These are phyloP conservation scores for Neoniphon sammara DNA, from an alignment of 2,797 vertebrate genomes.

Conservation along the genomic window DNA sequence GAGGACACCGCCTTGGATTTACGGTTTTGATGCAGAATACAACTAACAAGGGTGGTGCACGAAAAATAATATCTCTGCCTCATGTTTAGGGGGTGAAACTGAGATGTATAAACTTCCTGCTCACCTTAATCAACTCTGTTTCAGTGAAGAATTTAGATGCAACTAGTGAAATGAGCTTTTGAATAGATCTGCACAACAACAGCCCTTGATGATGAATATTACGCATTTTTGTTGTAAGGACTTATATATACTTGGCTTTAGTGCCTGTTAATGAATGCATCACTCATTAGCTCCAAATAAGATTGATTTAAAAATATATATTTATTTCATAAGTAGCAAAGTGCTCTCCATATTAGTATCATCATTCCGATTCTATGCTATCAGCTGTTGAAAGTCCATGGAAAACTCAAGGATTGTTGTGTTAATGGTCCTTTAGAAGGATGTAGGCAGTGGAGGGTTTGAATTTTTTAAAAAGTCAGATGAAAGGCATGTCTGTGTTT, in stretches of 20 bases:
- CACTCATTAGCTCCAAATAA: not conserved
- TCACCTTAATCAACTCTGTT: conserved; percentile 4
- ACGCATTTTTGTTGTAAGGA: not conserved
- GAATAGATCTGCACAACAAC: not conserved
- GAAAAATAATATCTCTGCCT: conserved; percentile 49
- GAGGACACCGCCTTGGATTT: conserved; percentile 54
- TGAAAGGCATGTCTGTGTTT: conserved; percentile 27
- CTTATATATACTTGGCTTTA: not conserved
- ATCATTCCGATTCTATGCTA: not conserved
- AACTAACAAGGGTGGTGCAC: conserved; percentile 53
- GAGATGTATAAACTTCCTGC: conserved; percentile 31
- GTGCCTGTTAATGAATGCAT: not conserved
- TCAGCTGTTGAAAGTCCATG: not conserved
- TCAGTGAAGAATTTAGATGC: conserved; percentile 20
- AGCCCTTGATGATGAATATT: not conserved
- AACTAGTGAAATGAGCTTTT: conserved; percentile 9
- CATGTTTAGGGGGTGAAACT: conserved; percentile 33
- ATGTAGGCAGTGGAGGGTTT: conserved; percentile 6
- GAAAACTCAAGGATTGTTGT: not conserved
- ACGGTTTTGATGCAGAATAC: conserved; percentile 22
- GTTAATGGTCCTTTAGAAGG: not conserved
- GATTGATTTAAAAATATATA: not conserved
- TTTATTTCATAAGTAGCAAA: not conserved
- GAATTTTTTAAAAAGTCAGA: conserved; percentile 6
- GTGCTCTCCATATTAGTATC: not conserved